Percentiles rank a stretch among this genome's conserved stretches.
phyloP scores from a whole-genome alignment of 1,140 invertebrate genomes.

The Trinorchestia longiramus region DNA sequence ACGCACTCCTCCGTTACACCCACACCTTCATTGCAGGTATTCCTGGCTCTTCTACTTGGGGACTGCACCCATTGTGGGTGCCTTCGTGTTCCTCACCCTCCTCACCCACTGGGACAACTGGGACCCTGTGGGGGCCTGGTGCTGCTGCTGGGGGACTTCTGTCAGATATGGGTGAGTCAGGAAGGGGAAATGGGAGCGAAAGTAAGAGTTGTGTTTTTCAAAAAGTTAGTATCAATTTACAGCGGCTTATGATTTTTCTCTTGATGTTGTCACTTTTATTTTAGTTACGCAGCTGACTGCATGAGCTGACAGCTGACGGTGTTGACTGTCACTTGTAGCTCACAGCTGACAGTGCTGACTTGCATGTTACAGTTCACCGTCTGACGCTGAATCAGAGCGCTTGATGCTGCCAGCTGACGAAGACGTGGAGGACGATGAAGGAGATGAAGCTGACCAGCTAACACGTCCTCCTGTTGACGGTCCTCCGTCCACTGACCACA shows the following conservation, averaged over 20 bases:
- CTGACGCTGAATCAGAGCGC: neutral
- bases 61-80: conserved; percentile 81
- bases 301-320: too few relatives aligned
- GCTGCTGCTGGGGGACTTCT: conserved; percentile 21
- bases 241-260: too few relatives aligned
- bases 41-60: conserved; percentile 84
- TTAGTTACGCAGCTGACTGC: too few relatives aligned
- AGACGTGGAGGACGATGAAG: neutral
- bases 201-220: too few relatives aligned
- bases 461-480: neutral
- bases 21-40: conserved; percentile 70
- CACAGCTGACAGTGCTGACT: neutral
- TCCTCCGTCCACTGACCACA: neutral
- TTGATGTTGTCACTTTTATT: too few relatives aligned
- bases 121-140: conserved; percentile 78
- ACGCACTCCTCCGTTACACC: too few relatives aligned
- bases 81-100: conserved; percentile 82
- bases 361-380: neutral
- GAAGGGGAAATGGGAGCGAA: neutral
- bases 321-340: neutral
- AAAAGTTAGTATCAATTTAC: too few relatives aligned
- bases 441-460: neutral
- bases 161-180: neutral
- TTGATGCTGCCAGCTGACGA: neutral
- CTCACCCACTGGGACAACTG: conserved; percentile 86